Conservation (phyloP, 2,888 invertebrate genomes). For the Ectropis crepuscularia region DNA sequence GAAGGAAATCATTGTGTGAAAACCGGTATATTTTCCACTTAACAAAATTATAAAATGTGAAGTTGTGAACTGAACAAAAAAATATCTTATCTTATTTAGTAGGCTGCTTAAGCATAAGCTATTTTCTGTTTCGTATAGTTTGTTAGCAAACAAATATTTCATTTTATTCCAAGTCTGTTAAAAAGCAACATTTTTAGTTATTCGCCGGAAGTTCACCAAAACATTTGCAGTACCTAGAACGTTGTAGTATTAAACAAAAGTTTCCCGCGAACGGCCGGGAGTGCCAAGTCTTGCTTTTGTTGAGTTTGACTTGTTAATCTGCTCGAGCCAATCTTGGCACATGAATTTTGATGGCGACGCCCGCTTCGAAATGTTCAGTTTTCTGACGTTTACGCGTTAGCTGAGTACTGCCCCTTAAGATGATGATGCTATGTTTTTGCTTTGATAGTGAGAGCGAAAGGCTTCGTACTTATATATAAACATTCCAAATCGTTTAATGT, state of each 20-base stretch:
- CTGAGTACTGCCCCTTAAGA: neutral
- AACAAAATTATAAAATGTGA: no score
- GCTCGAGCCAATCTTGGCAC: slow-evolving; percentile 33
- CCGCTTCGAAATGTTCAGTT: neutral
- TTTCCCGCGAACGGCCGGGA: slow-evolving; percentile 7
- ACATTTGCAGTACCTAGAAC: slow-evolving; percentile 26
- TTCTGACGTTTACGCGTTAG: neutral
- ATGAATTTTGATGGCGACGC: slow-evolving; percentile 37
- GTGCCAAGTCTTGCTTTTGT: slow-evolving; percentile 37
- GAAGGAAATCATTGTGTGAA: no score
- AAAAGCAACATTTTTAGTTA: slow-evolving; percentile 36
- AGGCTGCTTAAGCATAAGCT: no score
- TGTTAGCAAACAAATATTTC: no score
- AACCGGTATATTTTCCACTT: no score
- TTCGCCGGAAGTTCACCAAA: slow-evolving; percentile 37
- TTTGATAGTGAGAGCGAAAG: no score
- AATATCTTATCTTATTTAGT: no score
- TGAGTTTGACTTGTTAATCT: slow-evolving; percentile 44
- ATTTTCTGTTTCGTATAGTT: no score
- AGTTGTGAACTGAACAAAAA: no score
- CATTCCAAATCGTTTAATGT: no score
- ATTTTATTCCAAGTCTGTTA: neutral
- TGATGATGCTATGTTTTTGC: no score
- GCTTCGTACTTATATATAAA: no score
- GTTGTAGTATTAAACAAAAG: slow-evolving; percentile 28